Evolutionary conservation across 2,888 invertebrate genomes (phyloP).

Genomic region (Chouioia cunea): DNA sequence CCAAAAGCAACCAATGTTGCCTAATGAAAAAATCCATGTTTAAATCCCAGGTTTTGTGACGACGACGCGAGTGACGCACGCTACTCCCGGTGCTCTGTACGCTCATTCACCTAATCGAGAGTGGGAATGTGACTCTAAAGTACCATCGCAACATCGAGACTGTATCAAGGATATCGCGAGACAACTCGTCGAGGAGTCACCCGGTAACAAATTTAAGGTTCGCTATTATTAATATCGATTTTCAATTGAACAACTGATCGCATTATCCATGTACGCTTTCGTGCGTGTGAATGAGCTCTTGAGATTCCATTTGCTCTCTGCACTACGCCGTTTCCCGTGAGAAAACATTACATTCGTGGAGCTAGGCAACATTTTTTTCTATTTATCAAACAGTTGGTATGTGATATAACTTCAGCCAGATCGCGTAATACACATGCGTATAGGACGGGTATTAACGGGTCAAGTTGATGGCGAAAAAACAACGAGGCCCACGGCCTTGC

Average conservation of each 20-base stretch:
- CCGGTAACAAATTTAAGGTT: constrained; percentile 75
- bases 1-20: no score
- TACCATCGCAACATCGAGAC: constrained; percentile 59
- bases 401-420: no score
- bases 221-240: constrained; percentile 19
- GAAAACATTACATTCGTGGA: no score
- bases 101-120: constrained; percentile 72
- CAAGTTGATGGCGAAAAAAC: constrained; percentile 17
- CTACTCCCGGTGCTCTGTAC: constrained; percentile 75
- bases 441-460: constrained; percentile 8
- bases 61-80: constrained; percentile 76
- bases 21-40: no score
- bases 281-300: no score
- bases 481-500: constrained; percentile 33
- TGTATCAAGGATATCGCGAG: constrained; percentile 74
- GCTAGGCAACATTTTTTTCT: no score
- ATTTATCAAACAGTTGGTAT: no score
- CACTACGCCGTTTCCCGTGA: no score
- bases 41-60: constrained; percentile 73
- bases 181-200: constrained; percentile 74
- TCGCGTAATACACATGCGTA: no score
- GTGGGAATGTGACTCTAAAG: constrained; percentile 73
- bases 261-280: no score
- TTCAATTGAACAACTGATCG: no score
- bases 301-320: no score